Conservation (phyloP, 53 echinoderm and acorn worm species). For the Patiria pectinifera region DNA sequence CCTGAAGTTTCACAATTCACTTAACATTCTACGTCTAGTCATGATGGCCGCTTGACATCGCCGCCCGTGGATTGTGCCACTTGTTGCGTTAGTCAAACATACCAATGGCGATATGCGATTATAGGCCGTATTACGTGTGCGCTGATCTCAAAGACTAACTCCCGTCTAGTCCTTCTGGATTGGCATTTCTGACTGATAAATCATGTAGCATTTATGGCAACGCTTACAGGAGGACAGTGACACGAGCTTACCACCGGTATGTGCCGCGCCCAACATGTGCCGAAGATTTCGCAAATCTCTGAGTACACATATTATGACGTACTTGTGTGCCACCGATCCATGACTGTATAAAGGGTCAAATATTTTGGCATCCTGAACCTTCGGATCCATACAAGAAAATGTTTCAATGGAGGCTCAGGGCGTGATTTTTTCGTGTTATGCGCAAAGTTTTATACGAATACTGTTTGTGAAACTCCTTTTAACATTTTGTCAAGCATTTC, state of each 20-base stretch:
- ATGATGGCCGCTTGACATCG: conserved; percentile 4
- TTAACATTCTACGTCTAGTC: no score
- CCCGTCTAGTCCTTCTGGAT: conserved; percentile 41
- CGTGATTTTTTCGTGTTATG: no score
- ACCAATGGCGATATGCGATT: conserved; percentile 42
- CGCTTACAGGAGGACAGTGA: background rate
- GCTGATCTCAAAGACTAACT: conserved; percentile 37
- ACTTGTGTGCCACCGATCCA: background rate
- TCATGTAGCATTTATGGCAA: background rate
- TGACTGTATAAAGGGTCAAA: background rate
- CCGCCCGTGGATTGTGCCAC: conserved; percentile 30
- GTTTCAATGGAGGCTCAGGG: no score
- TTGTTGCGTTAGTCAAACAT: conserved; percentile 40
- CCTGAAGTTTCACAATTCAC: no score
- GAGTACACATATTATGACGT: background rate
- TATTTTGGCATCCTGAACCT: background rate
- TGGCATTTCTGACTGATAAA: background rate
- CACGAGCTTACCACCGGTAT: background rate
- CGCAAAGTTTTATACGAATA: no score
- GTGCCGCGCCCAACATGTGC: background rate
- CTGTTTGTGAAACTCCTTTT: no score
- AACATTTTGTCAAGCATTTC: no score
- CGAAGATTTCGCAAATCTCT: background rate
- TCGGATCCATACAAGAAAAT: no score
- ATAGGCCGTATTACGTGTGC: conserved; percentile 4